phyloP scores from a whole-genome alignment of 2,888 invertebrate species.

The Theretra japonica region DNA sequence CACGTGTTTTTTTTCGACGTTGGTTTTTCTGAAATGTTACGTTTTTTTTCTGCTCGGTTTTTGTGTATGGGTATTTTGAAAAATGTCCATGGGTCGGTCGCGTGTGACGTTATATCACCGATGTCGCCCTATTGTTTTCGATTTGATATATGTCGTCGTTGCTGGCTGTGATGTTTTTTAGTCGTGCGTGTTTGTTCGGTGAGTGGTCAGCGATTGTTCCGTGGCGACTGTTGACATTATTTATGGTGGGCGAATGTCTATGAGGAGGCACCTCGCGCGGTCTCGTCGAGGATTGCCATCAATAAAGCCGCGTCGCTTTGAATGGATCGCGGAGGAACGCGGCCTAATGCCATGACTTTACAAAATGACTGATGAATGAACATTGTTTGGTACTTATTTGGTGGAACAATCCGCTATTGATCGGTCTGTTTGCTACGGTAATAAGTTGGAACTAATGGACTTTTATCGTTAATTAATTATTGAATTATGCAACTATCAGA shows the following conservation, averaged over 20 bases:
- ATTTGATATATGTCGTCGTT: constrained; percentile 80
- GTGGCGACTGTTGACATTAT: constrained; percentile 69
- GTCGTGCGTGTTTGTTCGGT: constrained; percentile 48
- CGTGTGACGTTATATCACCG: constrained; percentile 80
- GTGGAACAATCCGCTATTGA: constrained; percentile 16
- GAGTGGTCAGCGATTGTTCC: constrained; percentile 71
- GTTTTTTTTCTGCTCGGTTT: constrained; percentile 62
- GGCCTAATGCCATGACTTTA: constrained; percentile 10
- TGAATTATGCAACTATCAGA: background rate
- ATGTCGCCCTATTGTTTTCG: constrained; percentile 83
- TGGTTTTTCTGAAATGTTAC: constrained; percentile 64
- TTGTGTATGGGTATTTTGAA: constrained; percentile 76
- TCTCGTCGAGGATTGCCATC: constrained; percentile 41
- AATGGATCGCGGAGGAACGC: constrained; percentile 11
- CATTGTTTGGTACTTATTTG: constrained; percentile 21
- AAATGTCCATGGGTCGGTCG: constrained; percentile 76
- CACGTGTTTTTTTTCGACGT: constrained; percentile 82
- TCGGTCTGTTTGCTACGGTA: constrained; percentile 1
- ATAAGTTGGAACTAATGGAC: background rate
- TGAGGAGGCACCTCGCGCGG: constrained; percentile 43
- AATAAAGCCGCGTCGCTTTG: constrained; percentile 28
- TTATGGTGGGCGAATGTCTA: constrained; percentile 64
- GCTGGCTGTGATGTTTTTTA: constrained; percentile 67
- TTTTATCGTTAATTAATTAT: background rate
- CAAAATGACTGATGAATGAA: constrained; percentile 25